Conservation (phyloP, 2,888 invertebrate genomes). For the Tetrapedia diversipes region DNA sequence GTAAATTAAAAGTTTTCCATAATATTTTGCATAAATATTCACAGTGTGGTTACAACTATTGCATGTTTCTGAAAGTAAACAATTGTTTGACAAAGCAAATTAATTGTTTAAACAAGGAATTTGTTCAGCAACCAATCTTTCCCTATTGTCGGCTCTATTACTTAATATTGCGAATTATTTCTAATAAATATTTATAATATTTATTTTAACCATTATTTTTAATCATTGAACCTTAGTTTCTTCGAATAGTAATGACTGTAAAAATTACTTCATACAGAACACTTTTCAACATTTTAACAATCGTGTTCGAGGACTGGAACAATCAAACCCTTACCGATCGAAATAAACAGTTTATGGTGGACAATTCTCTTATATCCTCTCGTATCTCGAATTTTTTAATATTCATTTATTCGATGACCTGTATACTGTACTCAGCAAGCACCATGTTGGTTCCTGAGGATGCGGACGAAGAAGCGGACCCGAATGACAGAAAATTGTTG, state of each 20-base stretch:
- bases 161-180: background rate
- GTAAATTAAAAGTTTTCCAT: too few species aligned
- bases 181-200: background rate
- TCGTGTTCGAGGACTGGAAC: conserved; percentile 2
- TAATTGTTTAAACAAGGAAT: background rate
- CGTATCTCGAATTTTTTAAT: conserved; percentile 3
- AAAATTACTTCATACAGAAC: conserved; percentile 1
- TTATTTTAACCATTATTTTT: background rate
- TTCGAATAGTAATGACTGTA: background rate
- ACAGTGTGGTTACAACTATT: too few species aligned
- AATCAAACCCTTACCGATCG: background rate
- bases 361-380: background rate
- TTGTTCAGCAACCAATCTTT: background rate
- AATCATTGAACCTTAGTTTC: background rate
- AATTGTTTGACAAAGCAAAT: background rate
- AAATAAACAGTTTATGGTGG: background rate
- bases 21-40: too few species aligned
- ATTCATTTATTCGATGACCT: background rate
- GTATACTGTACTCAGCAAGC: background rate
- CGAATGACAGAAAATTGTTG: background rate
- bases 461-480: too few species aligned
- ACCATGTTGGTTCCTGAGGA: background rate
- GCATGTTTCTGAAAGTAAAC: background rate
- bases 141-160: background rate
- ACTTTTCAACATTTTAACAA: background rate